Percentiles rank a stretch among this genome's conserved stretches.
phyloP scores from a whole-genome alignment of 2,113 vertebrate genomes.

The Odontesthes bonariensis region DNA sequence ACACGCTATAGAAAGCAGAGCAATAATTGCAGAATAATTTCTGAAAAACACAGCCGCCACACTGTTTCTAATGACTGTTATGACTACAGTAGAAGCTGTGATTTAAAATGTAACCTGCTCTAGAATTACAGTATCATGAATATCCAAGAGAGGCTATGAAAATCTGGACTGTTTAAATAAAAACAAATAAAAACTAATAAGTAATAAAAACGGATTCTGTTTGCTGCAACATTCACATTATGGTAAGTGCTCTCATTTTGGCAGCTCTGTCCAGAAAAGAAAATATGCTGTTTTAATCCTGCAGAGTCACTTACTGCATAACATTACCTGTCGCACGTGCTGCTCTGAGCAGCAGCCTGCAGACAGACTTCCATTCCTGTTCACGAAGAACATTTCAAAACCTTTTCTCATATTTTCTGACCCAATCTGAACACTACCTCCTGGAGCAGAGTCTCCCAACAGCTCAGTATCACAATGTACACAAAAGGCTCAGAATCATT shows the following conservation, averaged over 20 bases:
- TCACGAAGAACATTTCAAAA: background rate
- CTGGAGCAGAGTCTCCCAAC: background rate
- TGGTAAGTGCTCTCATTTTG: background rate
- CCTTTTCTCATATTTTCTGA: background rate
- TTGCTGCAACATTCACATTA: background rate
- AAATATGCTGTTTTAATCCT: slow-evolving; percentile 6
- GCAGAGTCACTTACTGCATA: slow-evolving; percentile 7
- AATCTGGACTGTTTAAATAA: background rate
- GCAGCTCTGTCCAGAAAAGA: background rate
- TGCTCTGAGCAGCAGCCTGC: background rate
- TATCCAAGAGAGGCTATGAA: background rate
- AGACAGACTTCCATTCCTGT: background rate
- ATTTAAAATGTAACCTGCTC: background rate
- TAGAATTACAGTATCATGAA: background rate
- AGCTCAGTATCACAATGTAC: too few relatives aligned
- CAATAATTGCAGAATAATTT: too few relatives aligned
- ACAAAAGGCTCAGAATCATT: too few relatives aligned
- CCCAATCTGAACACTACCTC: background rate
- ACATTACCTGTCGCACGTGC: slow-evolving; percentile 9
- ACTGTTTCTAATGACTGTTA: background rate
- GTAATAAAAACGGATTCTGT: background rate
- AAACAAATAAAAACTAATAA: too few relatives aligned
- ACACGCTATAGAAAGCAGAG: background rate
- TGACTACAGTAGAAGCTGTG: slow-evolving; percentile 3
- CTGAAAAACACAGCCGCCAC: background rate